Conservation (phyloP, 2,797 vertebrate genomes). For the Glyptemys insculpta region DNA sequence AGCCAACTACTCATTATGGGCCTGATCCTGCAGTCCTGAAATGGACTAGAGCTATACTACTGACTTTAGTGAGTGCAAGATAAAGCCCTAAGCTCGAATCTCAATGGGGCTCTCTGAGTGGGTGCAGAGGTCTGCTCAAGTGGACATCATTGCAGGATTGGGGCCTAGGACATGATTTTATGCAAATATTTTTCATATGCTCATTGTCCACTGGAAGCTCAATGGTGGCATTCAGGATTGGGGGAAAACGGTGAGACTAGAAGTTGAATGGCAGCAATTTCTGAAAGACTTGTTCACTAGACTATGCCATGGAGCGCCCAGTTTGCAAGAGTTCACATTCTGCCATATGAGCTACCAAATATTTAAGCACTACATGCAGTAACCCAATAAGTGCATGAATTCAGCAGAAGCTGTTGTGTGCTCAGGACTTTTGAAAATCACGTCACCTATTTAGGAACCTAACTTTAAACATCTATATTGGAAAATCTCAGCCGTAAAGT, state of each 20-base stretch:
- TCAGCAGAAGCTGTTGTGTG: neutral
- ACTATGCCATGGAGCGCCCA: constrained; percentile 5
- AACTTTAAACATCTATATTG: neutral
- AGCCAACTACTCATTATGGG: neutral
- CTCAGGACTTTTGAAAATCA: neutral
- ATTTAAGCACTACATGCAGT: neutral
- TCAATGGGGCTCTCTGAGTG: neutral
- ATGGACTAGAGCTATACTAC: neutral
- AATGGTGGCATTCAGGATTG: neutral
- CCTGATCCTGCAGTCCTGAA: neutral
- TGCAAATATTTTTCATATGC: neutral
- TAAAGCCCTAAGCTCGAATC: neutral
- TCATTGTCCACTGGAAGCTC: neutral
- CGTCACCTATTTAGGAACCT: constrained; percentile 14
- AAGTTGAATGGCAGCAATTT: neutral
- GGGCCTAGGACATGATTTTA: fast-evolving
- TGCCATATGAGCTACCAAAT: neutral
- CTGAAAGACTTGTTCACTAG: neutral
- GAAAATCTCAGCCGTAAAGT: constrained; percentile 35
- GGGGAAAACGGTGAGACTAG: neutral
- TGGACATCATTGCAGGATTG: neutral
- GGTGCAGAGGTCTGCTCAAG: neutral
- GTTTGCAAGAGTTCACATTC: neutral
- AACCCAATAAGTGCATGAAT: neutral
- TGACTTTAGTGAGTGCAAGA: neutral